Evolutionary conservation across 1,140 invertebrate genomes (phyloP), one percentile per base, ranked within the genome.

Genomic region (Penaeus chinensis): DNA sequence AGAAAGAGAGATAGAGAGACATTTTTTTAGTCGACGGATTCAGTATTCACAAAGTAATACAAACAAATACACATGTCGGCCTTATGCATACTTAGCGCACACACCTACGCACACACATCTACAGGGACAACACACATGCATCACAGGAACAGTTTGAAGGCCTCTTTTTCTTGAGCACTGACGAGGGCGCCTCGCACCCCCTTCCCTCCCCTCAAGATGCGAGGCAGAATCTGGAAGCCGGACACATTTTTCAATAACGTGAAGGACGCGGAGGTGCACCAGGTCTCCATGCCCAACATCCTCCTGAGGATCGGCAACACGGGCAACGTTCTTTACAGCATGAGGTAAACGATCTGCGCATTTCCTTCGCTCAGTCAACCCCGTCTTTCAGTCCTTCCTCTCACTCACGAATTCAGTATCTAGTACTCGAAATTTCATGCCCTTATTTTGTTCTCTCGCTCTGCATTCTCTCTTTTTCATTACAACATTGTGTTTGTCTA

Each of bases 211-310:
- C 47, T 61, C 16, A 81, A 89, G 89, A 89, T 93, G 90, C 90
- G 93, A 62, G 92, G 92, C 71, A 92, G 91, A 89, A 91, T 93
- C 7, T 95, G 94, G 94, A 94, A 94, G 89, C 95, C 95, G 0
- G 94, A 95, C 91, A 95, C 94, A 0, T 95, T 93, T 91, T 94
- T 95, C 90, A 91, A 94, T 65, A 95, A 95, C 91, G 94, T 93
- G 79, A 93, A 93, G 90, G 89, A 91, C 11, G 93, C 92, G 3
- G 90, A 90, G 54, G 92, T 93, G 47, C 93, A 93, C 88, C 90
- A 92, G 32, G 92, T 93, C 0, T 92, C 93, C 54, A 91, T 92
- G 66, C 91, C 92, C 3, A 93, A 93, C 90, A 91, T 92, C 66
- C 91, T 93, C 65, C 89, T 93, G 62, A 90, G 92, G 24, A 90